A percentile compares a stretch with the other conserved stretches of the same genome.
Conservation (phyloP, 2,797 vertebrate genomes). For the Tragopan temminckii region DNA sequence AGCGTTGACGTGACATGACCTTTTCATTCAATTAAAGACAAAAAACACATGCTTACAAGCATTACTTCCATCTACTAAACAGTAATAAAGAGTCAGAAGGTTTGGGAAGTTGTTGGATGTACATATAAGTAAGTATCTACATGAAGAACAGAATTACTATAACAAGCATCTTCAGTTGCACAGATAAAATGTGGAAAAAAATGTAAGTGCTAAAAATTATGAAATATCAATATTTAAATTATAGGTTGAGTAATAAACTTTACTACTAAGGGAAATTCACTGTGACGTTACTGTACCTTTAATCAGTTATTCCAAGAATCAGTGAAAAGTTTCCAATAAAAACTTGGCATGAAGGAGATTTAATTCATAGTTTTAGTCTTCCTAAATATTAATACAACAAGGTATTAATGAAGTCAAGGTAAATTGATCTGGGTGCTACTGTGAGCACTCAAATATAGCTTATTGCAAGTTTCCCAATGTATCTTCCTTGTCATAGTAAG, state of each 20-base stretch:
- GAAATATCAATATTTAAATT: not conserved
- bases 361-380: not conserved
- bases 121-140: not conserved
- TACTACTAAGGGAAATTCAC: not conserved
- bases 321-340: not conserved
- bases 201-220: not conserved
- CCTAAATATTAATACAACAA: not conserved
- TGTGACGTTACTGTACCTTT: not conserved
- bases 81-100: not conserved
- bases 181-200: not conserved
- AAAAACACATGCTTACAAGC: not conserved
- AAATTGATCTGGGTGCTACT: not conserved
- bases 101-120: not conserved
- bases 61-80: not conserved
- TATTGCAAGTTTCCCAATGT: not conserved
- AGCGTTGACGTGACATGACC: not conserved
- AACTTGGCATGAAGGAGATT: not conserved
- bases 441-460: not conserved
- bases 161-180: not conserved
- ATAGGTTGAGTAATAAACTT: not conserved
- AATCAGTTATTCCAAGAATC: not conserved
- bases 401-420: not conserved
- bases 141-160: not conserved
- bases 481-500: not conserved
- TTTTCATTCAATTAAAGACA: not conserved